Conservation (phyloP, 2,113 vertebrate species). For the human (Homo sapiens) region DNA sequence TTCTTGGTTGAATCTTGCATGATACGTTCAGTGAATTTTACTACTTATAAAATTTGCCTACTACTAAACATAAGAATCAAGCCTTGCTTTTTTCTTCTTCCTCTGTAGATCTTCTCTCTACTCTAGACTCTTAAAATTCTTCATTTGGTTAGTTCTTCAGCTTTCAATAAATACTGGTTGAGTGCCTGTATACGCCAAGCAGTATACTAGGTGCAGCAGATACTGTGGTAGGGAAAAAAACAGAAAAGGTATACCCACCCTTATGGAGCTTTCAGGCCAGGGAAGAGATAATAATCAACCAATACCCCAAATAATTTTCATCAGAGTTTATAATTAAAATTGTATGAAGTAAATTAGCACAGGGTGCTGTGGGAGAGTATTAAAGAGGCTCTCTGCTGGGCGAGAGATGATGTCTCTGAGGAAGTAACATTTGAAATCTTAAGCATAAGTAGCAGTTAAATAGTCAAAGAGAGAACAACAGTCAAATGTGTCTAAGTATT, state of each 20-base stretch:
- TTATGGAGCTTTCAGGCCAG: background rate
- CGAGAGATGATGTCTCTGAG: background rate
- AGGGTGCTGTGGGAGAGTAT: background rate
- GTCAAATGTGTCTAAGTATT: slow-evolving; percentile 27
- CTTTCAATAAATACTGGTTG: background rate
- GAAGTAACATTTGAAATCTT: slow-evolving; percentile 19
- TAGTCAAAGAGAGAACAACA: background rate
- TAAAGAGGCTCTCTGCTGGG: background rate
- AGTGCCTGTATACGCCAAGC: background rate
- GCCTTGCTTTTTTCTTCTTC: background rate
- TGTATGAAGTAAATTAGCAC: background rate
- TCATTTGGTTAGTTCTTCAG: background rate
- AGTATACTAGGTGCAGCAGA: background rate
- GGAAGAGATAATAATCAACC: background rate
- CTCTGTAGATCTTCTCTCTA: background rate
- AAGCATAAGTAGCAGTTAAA: background rate
- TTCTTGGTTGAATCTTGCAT: slow-evolving; percentile 6
- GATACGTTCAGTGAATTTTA: background rate
- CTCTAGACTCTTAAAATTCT: background rate
- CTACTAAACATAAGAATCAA: background rate
- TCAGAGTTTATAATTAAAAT: slow-evolving; percentile 27
- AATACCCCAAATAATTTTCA: background rate
- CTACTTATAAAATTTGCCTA: background rate
- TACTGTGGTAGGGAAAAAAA: background rate
- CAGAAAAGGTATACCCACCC: background rate